phyloP scores from a whole-genome alignment of 2,113 vertebrate species.

The Chionomys nivalis region DNA sequence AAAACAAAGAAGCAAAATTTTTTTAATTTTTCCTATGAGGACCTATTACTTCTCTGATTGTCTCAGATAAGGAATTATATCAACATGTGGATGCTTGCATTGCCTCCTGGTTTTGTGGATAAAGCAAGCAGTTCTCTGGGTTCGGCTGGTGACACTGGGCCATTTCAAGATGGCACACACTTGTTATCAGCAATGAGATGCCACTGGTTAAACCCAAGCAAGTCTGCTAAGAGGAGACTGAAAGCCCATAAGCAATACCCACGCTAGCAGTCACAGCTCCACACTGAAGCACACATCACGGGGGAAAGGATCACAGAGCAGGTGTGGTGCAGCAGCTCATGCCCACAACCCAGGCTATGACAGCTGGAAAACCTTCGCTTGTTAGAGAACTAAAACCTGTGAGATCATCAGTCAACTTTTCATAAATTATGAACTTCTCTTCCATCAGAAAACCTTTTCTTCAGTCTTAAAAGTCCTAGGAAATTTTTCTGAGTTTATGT shows the following conservation, averaged over 20 bases:
- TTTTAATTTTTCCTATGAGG: not conserved
- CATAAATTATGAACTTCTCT: not conserved
- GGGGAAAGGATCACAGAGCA: not conserved
- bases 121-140: not conserved
- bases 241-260: not conserved
- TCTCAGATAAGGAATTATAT: not conserved
- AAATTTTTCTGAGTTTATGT: not conserved
- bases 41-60: not conserved
- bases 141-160: not conserved
- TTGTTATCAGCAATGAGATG: not conserved
- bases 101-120: not conserved
- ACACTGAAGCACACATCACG: not conserved
- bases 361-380: not conserved
- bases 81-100: not conserved
- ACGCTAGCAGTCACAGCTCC: not conserved
- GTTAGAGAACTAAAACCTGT: not conserved
- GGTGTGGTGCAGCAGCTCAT: fast-evolving
- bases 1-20: not conserved
- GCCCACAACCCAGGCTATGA: not conserved
- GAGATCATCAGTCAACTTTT: not conserved
- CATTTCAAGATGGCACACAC: not conserved
- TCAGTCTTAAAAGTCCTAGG: not conserved
- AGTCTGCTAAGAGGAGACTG: not conserved
- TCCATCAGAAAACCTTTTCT: not conserved
- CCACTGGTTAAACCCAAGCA: not conserved